Percentiles rank a stretch among this genome's conserved stretches.
Conservation (phyloP, 1,140 invertebrate species). For the Drosophila watanabei region DNA sequence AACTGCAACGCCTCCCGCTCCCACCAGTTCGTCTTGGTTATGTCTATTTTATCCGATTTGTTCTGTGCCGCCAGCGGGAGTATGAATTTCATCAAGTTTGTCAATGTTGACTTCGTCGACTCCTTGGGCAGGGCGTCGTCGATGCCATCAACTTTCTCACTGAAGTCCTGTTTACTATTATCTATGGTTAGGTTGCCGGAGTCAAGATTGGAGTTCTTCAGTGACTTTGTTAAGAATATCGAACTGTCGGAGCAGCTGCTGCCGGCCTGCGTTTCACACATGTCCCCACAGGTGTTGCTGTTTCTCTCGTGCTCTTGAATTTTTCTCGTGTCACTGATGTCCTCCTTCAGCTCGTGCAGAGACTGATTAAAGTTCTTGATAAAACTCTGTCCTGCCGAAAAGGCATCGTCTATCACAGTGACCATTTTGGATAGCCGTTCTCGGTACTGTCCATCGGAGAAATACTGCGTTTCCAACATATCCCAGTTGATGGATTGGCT, state of each 20-base stretch:
- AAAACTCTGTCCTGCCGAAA: constrained; percentile 92
- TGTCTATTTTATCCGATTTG: constrained; percentile 83
- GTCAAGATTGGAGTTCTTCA: constrained; percentile 41
- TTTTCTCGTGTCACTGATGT: constrained; percentile 80
- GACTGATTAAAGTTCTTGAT: constrained; percentile 90
- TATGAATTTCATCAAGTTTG: constrained; percentile 80
- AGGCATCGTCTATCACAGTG: constrained; percentile 90
- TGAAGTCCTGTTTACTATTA: constrained; percentile 30
- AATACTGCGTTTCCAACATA: constrained; percentile 95
- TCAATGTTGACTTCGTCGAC: constrained; percentile 56
- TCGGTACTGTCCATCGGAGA: constrained; percentile 92
- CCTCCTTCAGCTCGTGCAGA: constrained; percentile 83
- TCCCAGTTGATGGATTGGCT: constrained; percentile 98
- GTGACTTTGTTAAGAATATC: constrained; percentile 60
- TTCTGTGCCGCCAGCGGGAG: constrained; percentile 56
- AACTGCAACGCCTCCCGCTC: constrained; percentile 94
- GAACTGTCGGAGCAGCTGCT: constrained; percentile 34
- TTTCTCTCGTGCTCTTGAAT: constrained; percentile 40
- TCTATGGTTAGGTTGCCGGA: constrained; percentile 40
- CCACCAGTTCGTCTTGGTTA: constrained; percentile 88
- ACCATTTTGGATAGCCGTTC: constrained; percentile 94
- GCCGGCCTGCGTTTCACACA: constrained; percentile 27
- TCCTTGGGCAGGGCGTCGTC: constrained; percentile 13
- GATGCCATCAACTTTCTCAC: constrained; percentile 23
- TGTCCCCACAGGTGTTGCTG: constrained; percentile 38